phyloP scores from a whole-genome alignment of 2,113 vertebrate genomes.

The Phoxinus phoxinus region DNA sequence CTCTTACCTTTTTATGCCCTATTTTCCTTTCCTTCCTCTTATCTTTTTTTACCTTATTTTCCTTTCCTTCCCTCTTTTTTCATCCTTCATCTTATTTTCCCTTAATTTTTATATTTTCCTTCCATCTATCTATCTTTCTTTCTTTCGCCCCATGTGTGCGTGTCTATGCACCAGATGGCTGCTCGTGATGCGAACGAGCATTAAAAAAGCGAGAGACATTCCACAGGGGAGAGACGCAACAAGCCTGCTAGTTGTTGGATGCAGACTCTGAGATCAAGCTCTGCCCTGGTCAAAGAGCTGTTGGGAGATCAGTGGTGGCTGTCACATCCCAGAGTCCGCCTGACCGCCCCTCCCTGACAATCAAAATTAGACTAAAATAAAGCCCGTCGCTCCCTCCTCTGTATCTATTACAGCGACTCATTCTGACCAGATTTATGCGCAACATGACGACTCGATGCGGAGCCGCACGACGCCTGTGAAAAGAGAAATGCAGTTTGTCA shows the following conservation, averaged over 20 bases:
- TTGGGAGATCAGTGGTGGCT: constrained; percentile 44
- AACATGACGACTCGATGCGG: constrained; percentile 42
- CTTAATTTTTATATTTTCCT: neutral
- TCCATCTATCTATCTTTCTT: neutral
- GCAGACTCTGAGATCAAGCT: constrained; percentile 54
- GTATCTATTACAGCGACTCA: constrained; percentile 34
- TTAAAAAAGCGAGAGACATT: constrained; percentile 45
- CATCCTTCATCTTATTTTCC: neutral
- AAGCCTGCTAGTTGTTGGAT: constrained; percentile 51
- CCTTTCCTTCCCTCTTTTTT: neutral
- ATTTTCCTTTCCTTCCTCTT: constrained; percentile 17
- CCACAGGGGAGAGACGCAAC: constrained; percentile 58
- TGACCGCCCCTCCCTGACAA: constrained; percentile 34
- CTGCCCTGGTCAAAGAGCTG: constrained; percentile 31
- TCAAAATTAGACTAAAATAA: constrained; percentile 42
- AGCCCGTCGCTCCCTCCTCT: constrained; percentile 17
- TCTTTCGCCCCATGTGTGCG: constrained; percentile 34
- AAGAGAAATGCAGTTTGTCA: constrained; percentile 58
- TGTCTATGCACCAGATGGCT: constrained; percentile 55
- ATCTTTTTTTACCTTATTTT: neutral
- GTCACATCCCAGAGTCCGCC: constrained; percentile 17
- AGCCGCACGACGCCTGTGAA: constrained; percentile 32
- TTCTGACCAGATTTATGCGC: constrained; percentile 48
- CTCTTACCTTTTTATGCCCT: neutral
- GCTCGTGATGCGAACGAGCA: constrained; percentile 54